A percentile compares a stretch with the other conserved stretches of the same genome.
These are phyloP conservation scores for Copidosoma aretas DNA, from an alignment of 2,888 invertebrate genomes.

Conservation along the genomic window DNA sequence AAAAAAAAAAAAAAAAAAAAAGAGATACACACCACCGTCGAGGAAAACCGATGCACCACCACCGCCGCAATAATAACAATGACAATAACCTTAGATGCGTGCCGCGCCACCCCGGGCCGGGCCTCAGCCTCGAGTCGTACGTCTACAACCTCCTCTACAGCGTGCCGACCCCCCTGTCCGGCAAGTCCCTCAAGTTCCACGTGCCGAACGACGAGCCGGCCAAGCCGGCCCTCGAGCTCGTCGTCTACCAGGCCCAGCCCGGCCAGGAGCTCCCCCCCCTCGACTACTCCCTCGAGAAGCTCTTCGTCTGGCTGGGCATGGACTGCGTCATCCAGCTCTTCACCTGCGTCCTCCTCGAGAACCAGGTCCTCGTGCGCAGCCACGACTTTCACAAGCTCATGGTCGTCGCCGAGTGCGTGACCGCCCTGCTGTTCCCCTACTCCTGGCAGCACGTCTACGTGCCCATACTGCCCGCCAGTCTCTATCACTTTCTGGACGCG, in stretches of 20 bases:
- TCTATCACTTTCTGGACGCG: slow-evolving; percentile 97
- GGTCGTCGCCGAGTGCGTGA: slow-evolving; percentile 94
- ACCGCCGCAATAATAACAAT: slow-evolving; percentile 2
- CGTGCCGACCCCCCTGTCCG: slow-evolving; percentile 87
- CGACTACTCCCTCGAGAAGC: slow-evolving; percentile 87
- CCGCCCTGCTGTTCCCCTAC: slow-evolving; percentile 90
- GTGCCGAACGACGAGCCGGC: slow-evolving; percentile 60
- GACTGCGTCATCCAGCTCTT: slow-evolving; percentile 93
- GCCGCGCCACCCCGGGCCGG: slow-evolving; percentile 77
- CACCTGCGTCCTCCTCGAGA: slow-evolving; percentile 93
- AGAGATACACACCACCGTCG: too few relatives aligned
- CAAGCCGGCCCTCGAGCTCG: slow-evolving; percentile 62
- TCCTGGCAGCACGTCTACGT: slow-evolving; percentile 99
- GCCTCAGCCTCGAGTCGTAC: slow-evolving; percentile 88
- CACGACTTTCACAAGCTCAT: slow-evolving; percentile 94
- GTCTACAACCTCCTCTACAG: slow-evolving; percentile 95
- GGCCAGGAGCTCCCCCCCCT: slow-evolving; percentile 89
- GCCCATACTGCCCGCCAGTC: slow-evolving; percentile 90
- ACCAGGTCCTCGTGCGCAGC: slow-evolving; percentile 93
- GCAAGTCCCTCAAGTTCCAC: slow-evolving; percentile 75
- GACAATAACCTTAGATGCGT: slow-evolving; percentile 68
- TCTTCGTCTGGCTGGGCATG: slow-evolving; percentile 88
- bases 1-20: too few relatives aligned
- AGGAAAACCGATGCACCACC: too few relatives aligned
- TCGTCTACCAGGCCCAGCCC: slow-evolving; percentile 78